Conservation (phyloP, 1,140 invertebrate species). For the Brachionus rotundiformis region DNA sequence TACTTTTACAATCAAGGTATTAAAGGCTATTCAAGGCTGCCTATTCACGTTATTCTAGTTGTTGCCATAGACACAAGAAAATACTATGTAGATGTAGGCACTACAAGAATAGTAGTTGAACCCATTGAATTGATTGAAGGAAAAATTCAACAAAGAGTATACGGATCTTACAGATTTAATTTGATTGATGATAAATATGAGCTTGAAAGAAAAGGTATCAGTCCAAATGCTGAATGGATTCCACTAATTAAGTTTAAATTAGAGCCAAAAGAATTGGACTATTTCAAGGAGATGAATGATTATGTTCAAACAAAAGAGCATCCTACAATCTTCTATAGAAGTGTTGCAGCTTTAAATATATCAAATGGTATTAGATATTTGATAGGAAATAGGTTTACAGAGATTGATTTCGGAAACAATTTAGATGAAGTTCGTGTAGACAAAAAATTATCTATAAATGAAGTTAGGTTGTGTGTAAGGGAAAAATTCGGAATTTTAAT, state of each 20-base stretch:
- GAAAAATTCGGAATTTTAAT: conserved; percentile 10
- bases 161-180: conserved; percentile 19
- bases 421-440: not conserved
- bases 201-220: not conserved
- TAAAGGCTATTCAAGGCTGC: not conserved
- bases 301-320: conserved; percentile 48
- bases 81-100: conserved; percentile 44
- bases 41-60: conserved; percentile 28
- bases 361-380: not conserved
- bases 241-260: conserved; percentile 19
- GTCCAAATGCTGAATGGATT: not conserved
- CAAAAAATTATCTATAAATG: not conserved
- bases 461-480: not conserved
- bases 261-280: conserved; percentile 30
- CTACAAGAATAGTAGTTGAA: not conserved
- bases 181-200: not conserved
- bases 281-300: conserved; percentile 44
- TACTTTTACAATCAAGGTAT: conserved; percentile 12
- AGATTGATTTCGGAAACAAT: not conserved
- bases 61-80: not conserved
- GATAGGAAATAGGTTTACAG: conserved; percentile 7
- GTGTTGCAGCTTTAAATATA: not conserved
- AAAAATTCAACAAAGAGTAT: not conserved
- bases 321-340: conserved; percentile 8
- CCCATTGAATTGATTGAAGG: conserved; percentile 1